Conservation (phyloP, 2,888 invertebrate species). For the Cremastinae sp. region DNA sequence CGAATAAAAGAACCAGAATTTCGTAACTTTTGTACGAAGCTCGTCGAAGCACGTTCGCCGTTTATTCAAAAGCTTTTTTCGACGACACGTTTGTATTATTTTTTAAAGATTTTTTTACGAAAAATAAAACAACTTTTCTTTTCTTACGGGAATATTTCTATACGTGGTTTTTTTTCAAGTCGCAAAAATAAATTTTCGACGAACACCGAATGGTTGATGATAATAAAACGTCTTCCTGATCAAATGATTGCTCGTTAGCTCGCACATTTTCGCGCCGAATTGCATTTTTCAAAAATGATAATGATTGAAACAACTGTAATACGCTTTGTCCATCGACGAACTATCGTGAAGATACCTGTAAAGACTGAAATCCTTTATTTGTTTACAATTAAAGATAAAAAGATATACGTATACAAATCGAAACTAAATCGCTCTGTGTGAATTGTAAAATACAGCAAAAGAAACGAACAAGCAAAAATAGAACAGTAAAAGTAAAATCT, state of each 20-base stretch:
- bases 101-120: neutral
- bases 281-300: constrained; percentile 9
- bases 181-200: constrained; percentile 6
- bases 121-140: neutral
- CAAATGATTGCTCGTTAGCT: constrained; percentile 25
- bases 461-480: constrained; percentile 57
- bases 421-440: constrained; percentile 44
- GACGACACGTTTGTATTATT: neutral
- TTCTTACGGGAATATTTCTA: constrained; percentile 48
- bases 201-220: constrained; percentile 17
- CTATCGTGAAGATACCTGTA: constrained; percentile 64
- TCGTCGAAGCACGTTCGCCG: neutral
- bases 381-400: constrained; percentile 46
- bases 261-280: constrained; percentile 25
- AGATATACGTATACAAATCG: constrained; percentile 18
- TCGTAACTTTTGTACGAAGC: too few species aligned
- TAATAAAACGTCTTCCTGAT: constrained; percentile 48
- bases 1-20: too few species aligned
- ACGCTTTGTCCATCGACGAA: constrained; percentile 56
- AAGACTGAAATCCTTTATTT: constrained; percentile 67
- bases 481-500: constrained; percentile 51
- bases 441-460: constrained; percentile 42
- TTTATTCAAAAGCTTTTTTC: too few species aligned
- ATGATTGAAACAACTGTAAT: constrained; percentile 19
- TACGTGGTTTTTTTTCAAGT: constrained; percentile 5